These are phyloP conservation scores for Rhopalosiphum maidis DNA, from an alignment of 1,140 invertebrate species.

Conservation along the genomic window DNA sequence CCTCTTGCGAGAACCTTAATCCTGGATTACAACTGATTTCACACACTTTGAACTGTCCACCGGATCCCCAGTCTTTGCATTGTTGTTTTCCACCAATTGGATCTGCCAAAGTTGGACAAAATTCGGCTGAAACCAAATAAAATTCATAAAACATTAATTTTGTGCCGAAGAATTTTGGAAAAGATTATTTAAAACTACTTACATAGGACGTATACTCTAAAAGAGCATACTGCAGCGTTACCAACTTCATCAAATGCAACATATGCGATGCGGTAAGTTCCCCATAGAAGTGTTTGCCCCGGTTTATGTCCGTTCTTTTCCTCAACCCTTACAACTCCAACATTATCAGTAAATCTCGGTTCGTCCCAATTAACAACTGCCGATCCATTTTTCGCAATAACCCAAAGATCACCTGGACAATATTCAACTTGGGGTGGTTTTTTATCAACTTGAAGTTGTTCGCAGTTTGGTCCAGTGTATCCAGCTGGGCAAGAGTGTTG, in stretches of 20 bases:
- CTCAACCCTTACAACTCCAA: slow-evolving; percentile 78
- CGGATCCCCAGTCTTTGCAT: slow-evolving; percentile 95
- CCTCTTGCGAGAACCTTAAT: slow-evolving; percentile 85
- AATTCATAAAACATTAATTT: slow-evolving; percentile 22
- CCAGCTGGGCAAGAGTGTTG: slow-evolving; percentile 85
- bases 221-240: slow-evolving; percentile 89
- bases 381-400: slow-evolving; percentile 90
- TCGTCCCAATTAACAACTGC: slow-evolving; percentile 94
- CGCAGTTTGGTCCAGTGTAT: slow-evolving; percentile 82
- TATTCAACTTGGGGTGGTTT: slow-evolving; percentile 84
- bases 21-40: slow-evolving; percentile 88
- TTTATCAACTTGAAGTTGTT: slow-evolving; percentile 85
- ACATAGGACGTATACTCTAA: slow-evolving; percentile 92
- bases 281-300: slow-evolving; percentile 91
- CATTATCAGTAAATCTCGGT: slow-evolving; percentile 88
- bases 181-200: slow-evolving; percentile 63
- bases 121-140: slow-evolving; percentile 73
- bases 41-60: slow-evolving; percentile 92
- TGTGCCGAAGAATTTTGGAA: not conserved
- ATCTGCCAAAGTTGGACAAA: slow-evolving; percentile 85
- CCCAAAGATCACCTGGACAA: slow-evolving; percentile 92
- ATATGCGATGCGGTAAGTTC: slow-evolving; percentile 91
- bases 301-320: slow-evolving; percentile 87
- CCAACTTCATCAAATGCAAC: slow-evolving; percentile 89
- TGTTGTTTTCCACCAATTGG: slow-evolving; percentile 88